These are phyloP conservation scores for Sarcophaga bullata DNA, from an alignment of 1,140 invertebrate species.

Conservation along the genomic window DNA sequence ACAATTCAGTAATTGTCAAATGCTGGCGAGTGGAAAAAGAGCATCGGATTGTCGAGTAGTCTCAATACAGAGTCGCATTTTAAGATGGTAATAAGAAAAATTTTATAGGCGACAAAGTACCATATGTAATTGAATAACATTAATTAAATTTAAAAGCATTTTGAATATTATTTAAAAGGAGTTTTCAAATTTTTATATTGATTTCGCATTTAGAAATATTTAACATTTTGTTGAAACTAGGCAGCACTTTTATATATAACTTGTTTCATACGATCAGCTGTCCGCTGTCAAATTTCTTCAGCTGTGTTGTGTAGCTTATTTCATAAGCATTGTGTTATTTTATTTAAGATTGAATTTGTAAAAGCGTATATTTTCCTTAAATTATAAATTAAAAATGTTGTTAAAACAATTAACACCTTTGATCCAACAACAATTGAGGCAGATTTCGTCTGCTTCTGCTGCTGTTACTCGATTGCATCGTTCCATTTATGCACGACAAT, in stretches of 20 bases:
- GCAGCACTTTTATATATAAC: background rate
- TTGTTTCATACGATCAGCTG: background rate
- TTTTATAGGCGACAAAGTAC: too few species aligned
- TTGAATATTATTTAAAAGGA: too few species aligned
- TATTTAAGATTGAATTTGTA: too few species aligned
- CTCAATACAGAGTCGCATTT: background rate
- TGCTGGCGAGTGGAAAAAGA: background rate
- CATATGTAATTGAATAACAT: too few species aligned
- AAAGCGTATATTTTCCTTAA: too few species aligned
- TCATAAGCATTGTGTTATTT: background rate
- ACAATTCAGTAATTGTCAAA: conserved; percentile 33
- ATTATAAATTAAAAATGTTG: conserved; percentile 42
- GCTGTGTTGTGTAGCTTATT: background rate
- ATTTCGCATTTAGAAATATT: background rate
- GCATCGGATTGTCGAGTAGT: background rate
- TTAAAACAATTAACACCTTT: conserved; percentile 40
- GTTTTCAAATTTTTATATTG: too few species aligned
- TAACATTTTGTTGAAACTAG: background rate
- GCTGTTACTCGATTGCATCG: conserved; percentile 78
- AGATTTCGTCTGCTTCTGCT: conserved; percentile 67
- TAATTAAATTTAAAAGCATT: too few species aligned
- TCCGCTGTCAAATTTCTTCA: background rate
- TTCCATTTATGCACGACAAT: conserved; percentile 74
- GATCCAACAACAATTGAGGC: conserved; percentile 51
- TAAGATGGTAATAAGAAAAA: background rate